A percentile compares a stretch with the other conserved stretches of the same genome.
phyloP scores from a whole-genome alignment of 2,888 invertebrate species.

The Macrophya alboannulata region DNA sequence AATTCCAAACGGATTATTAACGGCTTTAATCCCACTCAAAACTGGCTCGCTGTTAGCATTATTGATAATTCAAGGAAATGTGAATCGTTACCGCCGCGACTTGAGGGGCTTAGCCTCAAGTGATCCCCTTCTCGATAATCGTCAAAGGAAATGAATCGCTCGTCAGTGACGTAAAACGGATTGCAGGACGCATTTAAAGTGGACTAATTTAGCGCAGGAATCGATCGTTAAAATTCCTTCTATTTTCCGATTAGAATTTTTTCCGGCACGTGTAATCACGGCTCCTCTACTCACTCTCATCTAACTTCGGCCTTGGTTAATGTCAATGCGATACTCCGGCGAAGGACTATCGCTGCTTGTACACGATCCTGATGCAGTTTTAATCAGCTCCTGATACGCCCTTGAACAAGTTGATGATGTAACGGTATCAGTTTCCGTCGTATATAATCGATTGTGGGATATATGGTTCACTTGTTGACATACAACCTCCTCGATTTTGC shows the following conservation, averaged over 20 bases:
- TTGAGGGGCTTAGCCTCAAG: background rate
- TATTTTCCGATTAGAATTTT: background rate
- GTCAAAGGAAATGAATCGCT: background rate
- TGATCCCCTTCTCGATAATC: background rate
- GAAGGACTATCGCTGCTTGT: slow-evolving; percentile 15
- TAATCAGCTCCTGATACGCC: background rate
- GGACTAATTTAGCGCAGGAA: background rate
- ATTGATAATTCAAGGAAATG: background rate
- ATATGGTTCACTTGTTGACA: slow-evolving; percentile 22
- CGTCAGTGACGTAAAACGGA: background rate
- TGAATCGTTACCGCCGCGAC: background rate
- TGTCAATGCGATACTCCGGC: slow-evolving; percentile 13
- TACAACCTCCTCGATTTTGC: background rate
- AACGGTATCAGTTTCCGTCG: background rate
- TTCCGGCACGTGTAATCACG: background rate
- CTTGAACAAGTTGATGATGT: background rate
- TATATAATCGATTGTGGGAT: background rate
- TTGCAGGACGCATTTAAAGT: background rate
- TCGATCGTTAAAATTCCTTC: background rate
- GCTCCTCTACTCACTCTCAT: too few relatives aligned
- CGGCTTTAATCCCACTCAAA: background rate
- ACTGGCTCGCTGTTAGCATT: background rate
- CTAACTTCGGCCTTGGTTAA: background rate
- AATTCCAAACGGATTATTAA: slow-evolving; percentile 17
- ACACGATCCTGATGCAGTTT: background rate